Base-by-base conservation (phyloP, 2,113 vertebrate genomes). In the Nycticebus coucang region DNA sequence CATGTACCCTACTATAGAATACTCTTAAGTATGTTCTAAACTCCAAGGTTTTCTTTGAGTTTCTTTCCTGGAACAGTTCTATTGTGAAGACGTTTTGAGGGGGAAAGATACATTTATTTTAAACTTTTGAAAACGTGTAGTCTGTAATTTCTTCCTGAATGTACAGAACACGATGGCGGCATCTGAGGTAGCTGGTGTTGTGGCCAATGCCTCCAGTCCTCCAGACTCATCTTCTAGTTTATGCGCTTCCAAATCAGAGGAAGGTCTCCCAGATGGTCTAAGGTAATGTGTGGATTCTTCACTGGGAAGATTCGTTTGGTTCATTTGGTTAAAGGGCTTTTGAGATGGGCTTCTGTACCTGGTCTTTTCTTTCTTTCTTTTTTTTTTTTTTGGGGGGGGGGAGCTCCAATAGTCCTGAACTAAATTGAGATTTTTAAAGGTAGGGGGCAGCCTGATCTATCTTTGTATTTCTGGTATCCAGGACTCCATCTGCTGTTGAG, bases 111-210 rank as follows among this genome's bases (percentile, higher is more conserved):
- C 21, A 12, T 89, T 91, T 87, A 57, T 83, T 72, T 87, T 79
- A 68, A 68, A 69, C 50, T 55, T 72, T 92, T 94, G 85, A 78
- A 78, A 81, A 96, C 78, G 21, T 80, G 74, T 69, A 74, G 80
- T 13, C 57, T 95, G 35, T 95, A 10, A 35, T 97, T 97, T 97
- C 72, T 95, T 97, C 95, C 89, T 95, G 93, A 77, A 88, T 69
- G 26, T 82, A 50, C 95, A 96, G 95, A 95, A 82, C 69, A 15
- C 4, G 74, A 98, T 97, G 98, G 98, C 97, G 0, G 98, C 97
- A 0, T 88, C 97, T 18, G 97, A 97, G 53, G 94, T 97, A 3
- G 95, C 94, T 87, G 95, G 92, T 7, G 92, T 91, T 22, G 97
- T 93, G 88, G 89, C 91, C 62, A 30, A 14, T n/a, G 69, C 91